Evolutionary conservation across 2,797 vertebrate species (phyloP).

Genomic region (Mus spretus): DNA sequence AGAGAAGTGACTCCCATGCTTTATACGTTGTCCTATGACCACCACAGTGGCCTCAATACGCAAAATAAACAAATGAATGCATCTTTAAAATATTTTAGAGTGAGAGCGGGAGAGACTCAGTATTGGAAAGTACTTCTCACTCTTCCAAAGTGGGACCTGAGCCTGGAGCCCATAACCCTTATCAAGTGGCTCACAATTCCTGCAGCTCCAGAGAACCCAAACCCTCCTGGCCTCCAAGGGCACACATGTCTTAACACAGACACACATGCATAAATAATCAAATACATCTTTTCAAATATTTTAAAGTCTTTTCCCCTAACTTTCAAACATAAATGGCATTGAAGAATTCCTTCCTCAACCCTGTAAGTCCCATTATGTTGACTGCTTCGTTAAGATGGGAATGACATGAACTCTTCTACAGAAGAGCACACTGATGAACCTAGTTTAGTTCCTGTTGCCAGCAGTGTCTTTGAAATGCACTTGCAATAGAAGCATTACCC

Average conservation of each 20-base stretch:
- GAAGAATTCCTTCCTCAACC: slow-evolving; percentile 18
- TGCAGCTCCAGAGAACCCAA: neutral
- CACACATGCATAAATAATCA: neutral
- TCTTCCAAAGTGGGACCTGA: neutral
- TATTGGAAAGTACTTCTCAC: neutral
- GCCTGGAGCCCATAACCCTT: neutral
- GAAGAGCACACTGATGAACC: neutral
- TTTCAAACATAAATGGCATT: slow-evolving; percentile 57
- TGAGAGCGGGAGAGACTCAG: neutral
- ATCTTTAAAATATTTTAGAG: neutral
- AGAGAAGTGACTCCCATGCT: neutral
- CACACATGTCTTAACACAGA: neutral
- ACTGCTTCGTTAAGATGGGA: neutral
- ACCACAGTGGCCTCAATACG: neutral
- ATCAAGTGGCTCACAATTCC: neutral
- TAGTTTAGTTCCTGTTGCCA: neutral
- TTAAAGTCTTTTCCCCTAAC: neutral
- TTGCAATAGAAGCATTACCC: neutral
- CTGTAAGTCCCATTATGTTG: neutral
- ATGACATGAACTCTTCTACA: slow-evolving; percentile 27
- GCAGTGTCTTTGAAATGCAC: neutral
- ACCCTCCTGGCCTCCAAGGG: neutral
- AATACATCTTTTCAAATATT: neutral
- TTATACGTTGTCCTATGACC: neutral
- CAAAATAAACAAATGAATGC: neutral